phyloP scores from a whole-genome alignment of 2,113 vertebrate genomes.

The Pagrus major region DNA sequence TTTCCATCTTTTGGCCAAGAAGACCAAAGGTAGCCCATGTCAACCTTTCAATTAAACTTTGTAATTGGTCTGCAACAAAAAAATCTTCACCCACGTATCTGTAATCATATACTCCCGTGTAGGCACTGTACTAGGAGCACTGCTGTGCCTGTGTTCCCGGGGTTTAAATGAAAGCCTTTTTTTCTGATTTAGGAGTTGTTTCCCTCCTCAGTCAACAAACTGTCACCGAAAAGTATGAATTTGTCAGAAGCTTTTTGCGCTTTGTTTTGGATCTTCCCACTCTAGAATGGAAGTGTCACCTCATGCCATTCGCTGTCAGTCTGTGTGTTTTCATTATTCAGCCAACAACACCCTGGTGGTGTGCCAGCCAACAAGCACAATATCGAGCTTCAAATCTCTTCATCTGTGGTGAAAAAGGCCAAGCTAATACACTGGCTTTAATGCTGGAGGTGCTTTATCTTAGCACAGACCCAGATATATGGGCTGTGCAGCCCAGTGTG shows the following conservation, averaged over 20 bases:
- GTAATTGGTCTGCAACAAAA: constrained; percentile 55
- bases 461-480: constrained; percentile 73
- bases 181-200: constrained; percentile 67
- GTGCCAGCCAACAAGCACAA: constrained; percentile 75
- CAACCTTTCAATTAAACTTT: constrained; percentile 59
- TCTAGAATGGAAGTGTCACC: constrained; percentile 78
- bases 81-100: constrained; percentile 55
- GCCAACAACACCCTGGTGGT: constrained; percentile 77
- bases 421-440: constrained; percentile 78
- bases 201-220: constrained; percentile 75
- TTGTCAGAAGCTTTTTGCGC: constrained; percentile 78
- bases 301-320: constrained; percentile 80
- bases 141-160: constrained; percentile 54
- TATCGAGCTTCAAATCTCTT: constrained; percentile 83
- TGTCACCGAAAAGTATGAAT: constrained; percentile 77
- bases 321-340: constrained; percentile 81
- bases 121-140: constrained; percentile 40
- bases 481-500: constrained; percentile 51
- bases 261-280: constrained; percentile 81
- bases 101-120: constrained; percentile 50
- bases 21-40: constrained; percentile 15
- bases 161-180: constrained; percentile 64
- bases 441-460: constrained; percentile 77
- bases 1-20: constrained; percentile 31
- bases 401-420: constrained; percentile 79